Base-by-base conservation (phyloP, 2,797 vertebrate species). In the Holocentrus rufus region DNA sequence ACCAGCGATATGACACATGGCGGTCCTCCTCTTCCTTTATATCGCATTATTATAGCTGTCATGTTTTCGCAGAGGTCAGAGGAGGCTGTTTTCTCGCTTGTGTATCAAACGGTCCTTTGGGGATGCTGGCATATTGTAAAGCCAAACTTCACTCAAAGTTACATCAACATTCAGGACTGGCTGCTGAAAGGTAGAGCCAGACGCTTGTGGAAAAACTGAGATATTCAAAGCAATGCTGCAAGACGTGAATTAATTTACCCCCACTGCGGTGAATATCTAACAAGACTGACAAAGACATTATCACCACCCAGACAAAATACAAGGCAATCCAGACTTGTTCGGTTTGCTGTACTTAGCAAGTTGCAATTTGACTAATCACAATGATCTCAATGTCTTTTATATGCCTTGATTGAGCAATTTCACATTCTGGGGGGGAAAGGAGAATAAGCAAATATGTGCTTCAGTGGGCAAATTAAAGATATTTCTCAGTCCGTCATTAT, bases 401-500 rank as follows among this genome's bases (percentile, higher is more conserved):
- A 67, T 82, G 47, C 39, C 64, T 70, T 88, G 89, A 93, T 90
- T 91, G 86, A 88, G 85, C 76, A 68, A 82, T 79, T 87, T 85
- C 74, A 80, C 79, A 85, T 86, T 89, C 73, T 68, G 27, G 58
- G 62, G 62, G 65, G 71, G 71, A 79, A 85, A 87, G 74, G 80
- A 85, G 22, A 23, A 50, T 20, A 50, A 69, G 61, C 46, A 87
- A 91, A 89, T 87, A 83, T 82, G 85, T 85, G 86, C 89, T 85
- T 87, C 75, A 82, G 78, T 81, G 81, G 77, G 76, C 76, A 90
- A 91, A 90, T 84, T 85, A 83, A 80, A 90, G 84, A 87, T 90
- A 86, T 89, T 67, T 79, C 54, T 84, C 76, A n/a, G 54, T 87
- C 83, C 46, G 25, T 81, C 83, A 86, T 91, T 89, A 90, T 87